These are phyloP conservation scores for Polyploca ridens DNA, from an alignment of 2,888 invertebrate genomes.

Conservation along the genomic window DNA sequence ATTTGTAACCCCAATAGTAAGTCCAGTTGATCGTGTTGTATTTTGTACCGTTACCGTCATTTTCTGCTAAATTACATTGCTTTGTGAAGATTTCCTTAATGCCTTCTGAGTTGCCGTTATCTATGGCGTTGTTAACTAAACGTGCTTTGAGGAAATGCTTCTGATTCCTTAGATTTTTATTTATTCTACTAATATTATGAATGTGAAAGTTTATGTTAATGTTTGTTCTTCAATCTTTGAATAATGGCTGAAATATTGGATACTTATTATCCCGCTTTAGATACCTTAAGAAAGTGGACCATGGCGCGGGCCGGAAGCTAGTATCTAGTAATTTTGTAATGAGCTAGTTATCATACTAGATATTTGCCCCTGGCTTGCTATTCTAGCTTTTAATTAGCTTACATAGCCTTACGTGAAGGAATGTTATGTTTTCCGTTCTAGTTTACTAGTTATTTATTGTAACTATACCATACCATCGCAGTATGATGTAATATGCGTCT, in stretches of 20 bases:
- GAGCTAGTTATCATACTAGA: background rate
- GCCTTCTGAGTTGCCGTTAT: slow-evolving; percentile 16
- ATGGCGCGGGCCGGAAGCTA: background rate
- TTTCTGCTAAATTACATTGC: slow-evolving; percentile 8
- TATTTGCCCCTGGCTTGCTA: too few species aligned
- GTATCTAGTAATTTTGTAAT: background rate
- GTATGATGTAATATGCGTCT: background rate
- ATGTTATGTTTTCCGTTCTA: background rate
- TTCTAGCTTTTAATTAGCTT: background rate
- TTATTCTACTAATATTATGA: too few species aligned
- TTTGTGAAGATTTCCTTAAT: slow-evolving; percentile 7
- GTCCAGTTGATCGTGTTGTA: slow-evolving; percentile 5
- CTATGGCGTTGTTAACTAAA: background rate
- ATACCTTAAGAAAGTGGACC: too few species aligned
- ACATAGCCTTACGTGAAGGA: background rate
- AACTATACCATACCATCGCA: background rate
- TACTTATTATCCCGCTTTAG: too few species aligned
- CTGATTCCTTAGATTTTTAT: too few species aligned
- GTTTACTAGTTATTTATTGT: background rate
- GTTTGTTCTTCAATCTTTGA: too few species aligned
- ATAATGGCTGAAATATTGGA: too few species aligned
- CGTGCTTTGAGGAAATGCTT: too few species aligned
- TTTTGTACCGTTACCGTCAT: slow-evolving; percentile 8
- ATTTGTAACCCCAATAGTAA: background rate
- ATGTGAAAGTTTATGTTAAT: too few species aligned